A percentile compares a stretch with the other conserved stretches of the same genome.
These are phyloP conservation scores for Falco naumanni DNA, from an alignment of 2,797 vertebrate species.

Conservation along the genomic window DNA sequence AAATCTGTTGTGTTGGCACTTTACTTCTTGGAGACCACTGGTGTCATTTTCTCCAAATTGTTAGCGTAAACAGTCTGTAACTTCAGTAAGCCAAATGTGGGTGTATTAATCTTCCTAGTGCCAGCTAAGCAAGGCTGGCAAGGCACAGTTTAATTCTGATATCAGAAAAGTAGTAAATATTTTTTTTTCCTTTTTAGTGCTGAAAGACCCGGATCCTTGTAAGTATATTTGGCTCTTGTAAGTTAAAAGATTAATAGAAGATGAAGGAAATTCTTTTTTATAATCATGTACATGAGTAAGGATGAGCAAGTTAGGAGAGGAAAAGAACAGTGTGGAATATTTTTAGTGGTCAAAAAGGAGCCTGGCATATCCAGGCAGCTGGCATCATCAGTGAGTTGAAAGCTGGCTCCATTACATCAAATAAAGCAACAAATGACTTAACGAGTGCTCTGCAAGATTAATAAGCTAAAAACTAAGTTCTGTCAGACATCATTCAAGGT, in stretches of 20 bases:
- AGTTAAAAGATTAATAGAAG: constrained; percentile 1
- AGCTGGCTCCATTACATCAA: background rate
- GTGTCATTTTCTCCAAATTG: constrained; percentile 72
- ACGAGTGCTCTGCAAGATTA: background rate
- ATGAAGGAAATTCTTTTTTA: constrained; percentile 15
- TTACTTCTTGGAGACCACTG: constrained; percentile 63
- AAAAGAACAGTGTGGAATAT: background rate
- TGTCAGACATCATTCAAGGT: background rate
- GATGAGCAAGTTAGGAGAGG: background rate
- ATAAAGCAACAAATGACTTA: background rate
- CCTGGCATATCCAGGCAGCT: background rate
- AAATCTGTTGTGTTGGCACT: constrained; percentile 69
- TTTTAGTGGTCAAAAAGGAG: background rate
- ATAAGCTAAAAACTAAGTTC: background rate
- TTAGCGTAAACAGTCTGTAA: constrained; percentile 70
- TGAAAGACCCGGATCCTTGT: constrained; percentile 5
- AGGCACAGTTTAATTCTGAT: constrained; percentile 52
- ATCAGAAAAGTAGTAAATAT: constrained; percentile 48
- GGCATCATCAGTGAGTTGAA: background rate
- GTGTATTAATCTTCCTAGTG: constrained; percentile 66
- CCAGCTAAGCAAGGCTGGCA: constrained; percentile 65
- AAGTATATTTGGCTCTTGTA: constrained; percentile 33
- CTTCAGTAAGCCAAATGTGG: constrained; percentile 66
- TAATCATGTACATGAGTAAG: background rate
- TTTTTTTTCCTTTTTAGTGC: background rate